Conservation (phyloP, 2,113 vertebrate species). For the Miniopterus natalensis region DNA sequence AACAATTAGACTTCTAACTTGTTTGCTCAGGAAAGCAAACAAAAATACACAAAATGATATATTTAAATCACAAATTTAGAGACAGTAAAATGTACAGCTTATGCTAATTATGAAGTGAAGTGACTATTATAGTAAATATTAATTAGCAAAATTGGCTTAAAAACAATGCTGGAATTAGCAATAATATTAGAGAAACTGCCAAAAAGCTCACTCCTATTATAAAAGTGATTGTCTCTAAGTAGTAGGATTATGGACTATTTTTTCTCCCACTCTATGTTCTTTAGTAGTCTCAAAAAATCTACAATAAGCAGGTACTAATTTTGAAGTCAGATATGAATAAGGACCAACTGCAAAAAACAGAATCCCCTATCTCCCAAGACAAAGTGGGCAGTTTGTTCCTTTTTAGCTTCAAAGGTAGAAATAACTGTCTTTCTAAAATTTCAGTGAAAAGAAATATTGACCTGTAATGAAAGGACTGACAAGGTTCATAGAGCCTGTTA, state of each 20-base stretch:
- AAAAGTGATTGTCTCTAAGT: slow-evolving; percentile 34
- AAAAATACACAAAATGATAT: slow-evolving; percentile 50
- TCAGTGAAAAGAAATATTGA: slow-evolving; percentile 50
- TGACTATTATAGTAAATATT: slow-evolving; percentile 29
- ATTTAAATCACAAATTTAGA: slow-evolving; percentile 55
- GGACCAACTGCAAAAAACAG: slow-evolving; percentile 7
- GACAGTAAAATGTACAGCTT: neutral
- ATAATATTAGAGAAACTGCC: neutral
- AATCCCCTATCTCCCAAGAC: neutral
- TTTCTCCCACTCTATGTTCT: neutral
- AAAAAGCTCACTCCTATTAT: neutral
- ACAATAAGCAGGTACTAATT: slow-evolving; percentile 45
- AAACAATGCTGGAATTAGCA: slow-evolving; percentile 48
- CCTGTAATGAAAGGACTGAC: neutral
- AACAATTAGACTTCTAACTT: slow-evolving; percentile 30
- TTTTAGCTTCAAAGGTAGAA: slow-evolving; percentile 42
- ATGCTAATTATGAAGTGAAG: slow-evolving; percentile 24
- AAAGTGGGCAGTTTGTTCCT: slow-evolving; percentile 32
- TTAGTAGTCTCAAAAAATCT: slow-evolving; percentile 36
- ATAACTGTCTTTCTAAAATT: slow-evolving; percentile 50
- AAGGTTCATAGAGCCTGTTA: slow-evolving; percentile 41
- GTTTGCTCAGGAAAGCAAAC: slow-evolving; percentile 24
- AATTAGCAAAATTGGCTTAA: slow-evolving; percentile 35
- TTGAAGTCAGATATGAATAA: slow-evolving; percentile 41
- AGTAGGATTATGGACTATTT: neutral